A percentile compares a stretch with the other conserved stretches of the same genome.
Evolutionary conservation across 64 coral and sea anemone genomes (phyloP).

Genomic region (Montipora cactus): DNA sequence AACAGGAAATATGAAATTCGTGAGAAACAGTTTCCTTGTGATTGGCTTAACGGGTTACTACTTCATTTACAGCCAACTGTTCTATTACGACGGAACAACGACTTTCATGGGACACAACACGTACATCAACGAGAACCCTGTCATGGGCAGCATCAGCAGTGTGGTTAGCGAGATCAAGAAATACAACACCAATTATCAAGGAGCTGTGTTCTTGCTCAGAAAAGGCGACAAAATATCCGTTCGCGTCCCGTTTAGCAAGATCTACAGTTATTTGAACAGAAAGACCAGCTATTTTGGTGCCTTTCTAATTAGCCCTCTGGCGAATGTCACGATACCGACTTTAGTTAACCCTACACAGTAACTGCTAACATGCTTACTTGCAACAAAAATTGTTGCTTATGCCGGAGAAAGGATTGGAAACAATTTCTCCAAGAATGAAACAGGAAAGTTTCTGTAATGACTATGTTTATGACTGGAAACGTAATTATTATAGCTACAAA

Average conservation of each 20-base stretch:
- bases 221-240: slow-evolving; percentile 67
- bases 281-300: slow-evolving; percentile 69
- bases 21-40: no score
- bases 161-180: neutral
- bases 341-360: no score
- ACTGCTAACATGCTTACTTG: no score
- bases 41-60: slow-evolving; percentile 46
- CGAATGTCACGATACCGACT: no score
- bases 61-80: slow-evolving; percentile 92
- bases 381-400: no score
- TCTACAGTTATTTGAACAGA: slow-evolving; percentile 36
- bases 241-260: slow-evolving; percentile 45
- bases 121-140: slow-evolving; percentile 65
- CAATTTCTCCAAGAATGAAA: no score
- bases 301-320: slow-evolving; percentile 13
- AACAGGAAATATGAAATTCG: slow-evolving; percentile 6
- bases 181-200: slow-evolving; percentile 80
- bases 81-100: slow-evolving; percentile 65
- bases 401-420: no score
- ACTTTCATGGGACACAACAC: slow-evolving; percentile 67
- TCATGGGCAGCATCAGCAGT: slow-evolving; percentile 78
- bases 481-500: no score
- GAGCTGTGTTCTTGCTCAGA: slow-evolving; percentile 72
- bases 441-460: no score
- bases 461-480: no score